A percentile compares a stretch with the other conserved stretches of the same genome.
Evolutionary conservation across 2,888 invertebrate species (phyloP).

Genomic region (Apamea sordens): DNA sequence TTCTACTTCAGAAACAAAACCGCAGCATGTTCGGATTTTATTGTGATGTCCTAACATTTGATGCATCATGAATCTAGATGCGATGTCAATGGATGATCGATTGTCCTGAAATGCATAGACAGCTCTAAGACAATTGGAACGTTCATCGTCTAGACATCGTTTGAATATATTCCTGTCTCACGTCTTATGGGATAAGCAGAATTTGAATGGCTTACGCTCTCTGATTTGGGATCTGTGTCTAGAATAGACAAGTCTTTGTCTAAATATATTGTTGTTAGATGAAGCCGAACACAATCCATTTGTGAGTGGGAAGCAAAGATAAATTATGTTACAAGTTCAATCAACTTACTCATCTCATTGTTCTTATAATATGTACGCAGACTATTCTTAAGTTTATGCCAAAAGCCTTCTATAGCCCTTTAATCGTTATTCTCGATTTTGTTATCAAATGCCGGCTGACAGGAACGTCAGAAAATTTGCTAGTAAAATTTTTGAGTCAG

Average conservation of each 20-base stretch:
- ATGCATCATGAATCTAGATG: conserved; percentile 39
- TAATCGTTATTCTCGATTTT: not conserved
- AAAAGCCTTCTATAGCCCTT: not conserved
- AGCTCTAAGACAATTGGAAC: conserved; percentile 29
- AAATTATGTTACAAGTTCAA: not conserved
- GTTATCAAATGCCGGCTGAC: not conserved
- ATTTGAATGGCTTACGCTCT: conserved; percentile 4
- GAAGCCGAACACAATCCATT: not conserved
- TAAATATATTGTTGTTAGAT: not conserved
- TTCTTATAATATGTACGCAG: not conserved
- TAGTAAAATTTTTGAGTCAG: not conserved
- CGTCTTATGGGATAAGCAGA: conserved; percentile 22
- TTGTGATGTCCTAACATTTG: conserved; percentile 15
- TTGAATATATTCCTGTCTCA: conserved; percentile 36
- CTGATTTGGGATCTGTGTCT: conserved; percentile 1
- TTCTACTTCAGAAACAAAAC: conserved; percentile 1
- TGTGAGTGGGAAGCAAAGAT: not conserved
- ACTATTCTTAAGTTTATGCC: not conserved
- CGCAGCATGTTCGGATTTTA: conserved; percentile 4
- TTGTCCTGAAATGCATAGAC: conserved; percentile 37
- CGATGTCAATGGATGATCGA: conserved; percentile 35
- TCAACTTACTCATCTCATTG: not conserved
- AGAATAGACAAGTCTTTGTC: not conserved
- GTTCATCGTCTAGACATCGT: conserved; percentile 54
- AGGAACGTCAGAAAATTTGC: not conserved